A percentile compares a stretch with the other conserved stretches of the same genome.
Evolutionary conservation across 2,888 invertebrate genomes (phyloP).

Genomic region (Plebejus melissa): DNA sequence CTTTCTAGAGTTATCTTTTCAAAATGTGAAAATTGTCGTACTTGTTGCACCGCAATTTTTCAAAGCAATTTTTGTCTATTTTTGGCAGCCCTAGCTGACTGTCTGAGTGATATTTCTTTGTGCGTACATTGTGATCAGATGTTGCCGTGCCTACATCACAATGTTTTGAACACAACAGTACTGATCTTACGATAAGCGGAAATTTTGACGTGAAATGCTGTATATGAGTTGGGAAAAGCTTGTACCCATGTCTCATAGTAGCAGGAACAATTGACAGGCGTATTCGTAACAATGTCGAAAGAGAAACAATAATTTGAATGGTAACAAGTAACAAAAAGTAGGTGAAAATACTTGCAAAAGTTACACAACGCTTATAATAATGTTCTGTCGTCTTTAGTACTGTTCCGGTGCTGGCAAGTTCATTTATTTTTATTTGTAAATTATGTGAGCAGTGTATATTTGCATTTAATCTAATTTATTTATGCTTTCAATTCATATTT

Average conservation of each 20-base stretch:
- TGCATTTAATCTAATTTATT: too few relatives aligned
- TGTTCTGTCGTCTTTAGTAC: too few relatives aligned
- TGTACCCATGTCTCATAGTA: background rate
- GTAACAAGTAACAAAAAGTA: background rate
- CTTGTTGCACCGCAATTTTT: too few relatives aligned
- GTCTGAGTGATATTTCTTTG: slow-evolving; percentile 26
- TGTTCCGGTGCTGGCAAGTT: too few relatives aligned
- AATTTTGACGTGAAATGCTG: background rate
- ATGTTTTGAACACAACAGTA: background rate
- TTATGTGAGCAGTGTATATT: too few relatives aligned
- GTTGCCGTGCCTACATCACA: background rate
- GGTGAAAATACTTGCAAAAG: too few relatives aligned
- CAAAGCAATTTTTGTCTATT: background rate
- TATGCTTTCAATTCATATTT: too few relatives aligned
- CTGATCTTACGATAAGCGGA: slow-evolving; percentile 2
- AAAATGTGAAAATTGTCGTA: too few relatives aligned
- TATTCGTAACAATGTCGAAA: too few relatives aligned
- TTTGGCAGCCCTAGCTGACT: background rate
- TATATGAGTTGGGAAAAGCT: background rate
- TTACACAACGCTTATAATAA: too few relatives aligned
- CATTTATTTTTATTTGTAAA: too few relatives aligned
- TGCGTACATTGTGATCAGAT: slow-evolving; percentile 1
- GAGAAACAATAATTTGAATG: background rate
- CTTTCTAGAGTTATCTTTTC: too few relatives aligned
- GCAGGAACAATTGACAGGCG: background rate